Base-by-base conservation (phyloP, 2,113 vertebrate species). In the Sardina pilchardus region DNA sequence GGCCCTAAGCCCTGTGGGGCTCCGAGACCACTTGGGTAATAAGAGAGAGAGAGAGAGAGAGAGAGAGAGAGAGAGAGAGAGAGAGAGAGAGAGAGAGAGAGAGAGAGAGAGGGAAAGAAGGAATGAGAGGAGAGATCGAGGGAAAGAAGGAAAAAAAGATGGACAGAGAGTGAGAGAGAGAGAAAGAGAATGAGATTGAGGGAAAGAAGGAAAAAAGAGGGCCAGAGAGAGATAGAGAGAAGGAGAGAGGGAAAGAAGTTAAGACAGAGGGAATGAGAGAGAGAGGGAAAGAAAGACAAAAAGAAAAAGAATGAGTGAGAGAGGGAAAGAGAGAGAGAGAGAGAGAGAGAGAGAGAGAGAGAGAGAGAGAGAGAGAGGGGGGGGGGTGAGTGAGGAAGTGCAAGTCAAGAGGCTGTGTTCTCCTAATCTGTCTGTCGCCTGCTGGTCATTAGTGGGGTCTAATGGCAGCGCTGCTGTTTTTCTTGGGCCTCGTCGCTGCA, bases 341-440 rank as follows among this genome's bases (percentile, higher is more conserved):
- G 3, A 56, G 53, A 56, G 53, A 56, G 53, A 56, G 53, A 56
- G 53, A 21, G 24, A 24, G n/a, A 63, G 6, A 5, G 21, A 26
- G 6, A 63, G 17, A 53, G 3, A 56, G 53, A 56, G 53, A 56
- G 53, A 56, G 53, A 56, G 53, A 21, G n/a, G n/a, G n/a, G n/a
- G n/a, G n/a, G 59, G 59, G 24, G 63, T 71, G 30, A 71, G n/a
- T 30, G 63, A 71, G 63, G 63, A 71, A 71, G 30, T 71, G n/a
- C 10, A 12, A 71, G 63, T 71, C n/a, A 34, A 14, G 63, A 71
- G 63, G 63, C 63, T 30, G 30, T 71, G 63, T 30, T 71, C 63
- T 71, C 63, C 63, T 71, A 71, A 71, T 71, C 63, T 34, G 63
- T 71, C 63, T 71, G 63, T 71, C 63, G 63, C 63, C 63, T 71